Percentiles rank a stretch among this genome's conserved stretches.
Evolutionary conservation across 2,113 vertebrate species (phyloP).

Genomic region (Malurus elegans): DNA sequence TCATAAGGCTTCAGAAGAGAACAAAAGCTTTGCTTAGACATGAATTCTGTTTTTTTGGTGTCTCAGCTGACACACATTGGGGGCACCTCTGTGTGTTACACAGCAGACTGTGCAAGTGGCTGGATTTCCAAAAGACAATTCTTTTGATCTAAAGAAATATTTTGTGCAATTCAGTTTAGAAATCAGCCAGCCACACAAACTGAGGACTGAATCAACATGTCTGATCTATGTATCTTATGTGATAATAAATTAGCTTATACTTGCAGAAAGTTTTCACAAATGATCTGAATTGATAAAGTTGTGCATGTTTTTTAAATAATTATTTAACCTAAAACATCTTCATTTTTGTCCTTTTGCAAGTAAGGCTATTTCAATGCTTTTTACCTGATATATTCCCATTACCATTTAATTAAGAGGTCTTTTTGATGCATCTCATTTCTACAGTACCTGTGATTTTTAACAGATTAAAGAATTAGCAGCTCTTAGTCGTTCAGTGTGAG

Average conservation of each 20-base stretch:
- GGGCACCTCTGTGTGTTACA: not conserved
- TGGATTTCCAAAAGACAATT: not conserved
- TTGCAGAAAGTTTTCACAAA: not conserved
- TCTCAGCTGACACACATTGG: not conserved
- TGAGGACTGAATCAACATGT: not conserved
- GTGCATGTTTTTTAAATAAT: not conserved
- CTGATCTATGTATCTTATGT: not conserved
- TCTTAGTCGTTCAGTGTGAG: not conserved
- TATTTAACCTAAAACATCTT: not conserved
- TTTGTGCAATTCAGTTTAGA: not conserved
- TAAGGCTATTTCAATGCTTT: not conserved
- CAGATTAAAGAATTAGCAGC: not conserved
- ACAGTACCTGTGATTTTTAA: not conserved
- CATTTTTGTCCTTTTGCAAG: not conserved
- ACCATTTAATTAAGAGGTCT: not conserved
- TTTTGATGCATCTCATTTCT: not conserved
- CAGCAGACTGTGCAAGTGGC: not conserved
- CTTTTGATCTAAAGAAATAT: not conserved
- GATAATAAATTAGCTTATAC: not conserved
- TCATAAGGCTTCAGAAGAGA: not conserved
- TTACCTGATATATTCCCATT: not conserved
- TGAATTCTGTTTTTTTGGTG: rapidly evolving
- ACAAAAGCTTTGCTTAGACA: not conserved
- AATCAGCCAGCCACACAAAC: not conserved
- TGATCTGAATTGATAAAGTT: not conserved